These are phyloP conservation scores for Chrysotoxum bicinctum DNA, from an alignment of 2,888 invertebrate genomes.

Conservation along the genomic window DNA sequence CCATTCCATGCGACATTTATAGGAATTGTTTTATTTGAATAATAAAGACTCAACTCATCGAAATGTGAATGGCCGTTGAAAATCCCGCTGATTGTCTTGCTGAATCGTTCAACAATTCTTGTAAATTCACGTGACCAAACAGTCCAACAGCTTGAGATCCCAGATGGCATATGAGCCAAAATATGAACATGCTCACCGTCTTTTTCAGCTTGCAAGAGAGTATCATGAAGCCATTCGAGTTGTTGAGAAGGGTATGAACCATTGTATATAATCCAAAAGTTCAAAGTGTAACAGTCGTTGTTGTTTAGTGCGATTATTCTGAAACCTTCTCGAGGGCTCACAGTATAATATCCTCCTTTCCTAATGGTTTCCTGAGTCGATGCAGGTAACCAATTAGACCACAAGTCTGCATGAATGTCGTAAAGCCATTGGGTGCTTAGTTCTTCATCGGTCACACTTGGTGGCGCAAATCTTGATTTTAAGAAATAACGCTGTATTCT, in stretches of 20 bases:
- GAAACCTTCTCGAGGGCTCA: constrained; percentile 86
- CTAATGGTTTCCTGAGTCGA: constrained; percentile 84
- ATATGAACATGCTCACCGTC: constrained; percentile 91
- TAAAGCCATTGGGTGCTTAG: constrained; percentile 89
- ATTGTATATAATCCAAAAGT: constrained; percentile 87
- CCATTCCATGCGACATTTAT: constrained; percentile 90
- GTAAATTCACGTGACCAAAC: constrained; percentile 89
- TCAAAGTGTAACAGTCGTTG: constrained; percentile 85
- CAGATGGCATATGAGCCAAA: constrained; percentile 91
- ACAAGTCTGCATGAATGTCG: constrained; percentile 86
- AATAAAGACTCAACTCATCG: constrained; percentile 89
- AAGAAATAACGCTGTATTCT: not conserved
- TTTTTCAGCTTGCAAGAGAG: constrained; percentile 88
- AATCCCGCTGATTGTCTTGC: constrained; percentile 88
- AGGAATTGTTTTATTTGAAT: constrained; percentile 82
- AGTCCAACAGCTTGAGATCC: constrained; percentile 85
- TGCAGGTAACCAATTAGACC: constrained; percentile 86
- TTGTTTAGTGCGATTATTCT: constrained; percentile 90
- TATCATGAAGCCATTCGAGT: constrained; percentile 90
- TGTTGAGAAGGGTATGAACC: constrained; percentile 88
- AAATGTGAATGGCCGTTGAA: constrained; percentile 92
- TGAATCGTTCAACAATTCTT: constrained; percentile 87
- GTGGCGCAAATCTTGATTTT: constrained; percentile 84
- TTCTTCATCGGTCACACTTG: constrained; percentile 80
- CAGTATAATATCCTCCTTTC: constrained; percentile 90